phyloP scores from a whole-genome alignment of 2,888 invertebrate species.

The Drosophila nr. perissopoda region DNA sequence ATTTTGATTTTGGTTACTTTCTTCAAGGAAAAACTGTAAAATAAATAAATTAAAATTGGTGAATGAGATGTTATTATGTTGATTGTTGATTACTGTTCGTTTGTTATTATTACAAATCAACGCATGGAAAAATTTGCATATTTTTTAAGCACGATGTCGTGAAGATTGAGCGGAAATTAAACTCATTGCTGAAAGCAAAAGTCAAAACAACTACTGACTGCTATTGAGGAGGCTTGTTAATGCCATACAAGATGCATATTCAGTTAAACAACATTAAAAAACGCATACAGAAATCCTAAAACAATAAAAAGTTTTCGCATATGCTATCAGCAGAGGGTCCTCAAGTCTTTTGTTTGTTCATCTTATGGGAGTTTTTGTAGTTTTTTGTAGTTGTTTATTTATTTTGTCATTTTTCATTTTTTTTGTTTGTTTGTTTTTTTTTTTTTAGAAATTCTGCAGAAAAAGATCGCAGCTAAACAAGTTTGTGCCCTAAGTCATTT shows the following conservation, averaged over 20 bases:
- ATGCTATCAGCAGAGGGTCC: conserved; percentile 7
- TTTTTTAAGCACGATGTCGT: conserved; percentile 67
- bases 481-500: conserved; percentile 64
- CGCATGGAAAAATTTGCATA: conserved; percentile 67
- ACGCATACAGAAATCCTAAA: conserved; percentile 9
- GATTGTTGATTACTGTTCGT: conserved; percentile 34
- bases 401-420: conserved; percentile 24
- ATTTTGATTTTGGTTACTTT: conserved; percentile 50
- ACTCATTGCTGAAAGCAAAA: conserved; percentile 37
- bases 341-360: conserved; percentile 41
- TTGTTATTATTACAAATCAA: conserved; percentile 51
- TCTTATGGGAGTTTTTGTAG: conserved; percentile 14
- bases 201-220: conserved; percentile 5
- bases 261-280: conserved; percentile 1
- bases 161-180: conserved; percentile 44
- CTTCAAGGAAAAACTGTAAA: conserved; percentile 64
- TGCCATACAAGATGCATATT: conserved; percentile 1
- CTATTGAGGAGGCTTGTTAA: background rate
- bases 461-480: conserved; percentile 46
- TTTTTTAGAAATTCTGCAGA: conserved; percentile 64
- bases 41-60: conserved; percentile 32
- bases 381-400: background rate
- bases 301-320: conserved; percentile 29
- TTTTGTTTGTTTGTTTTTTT: conserved; percentile 28
- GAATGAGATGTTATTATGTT: conserved; percentile 45